A percentile compares a stretch with the other conserved stretches of the same genome.
phyloP scores from a whole-genome alignment of 2,113 vertebrate species.

The Silurus meridionalis region DNA sequence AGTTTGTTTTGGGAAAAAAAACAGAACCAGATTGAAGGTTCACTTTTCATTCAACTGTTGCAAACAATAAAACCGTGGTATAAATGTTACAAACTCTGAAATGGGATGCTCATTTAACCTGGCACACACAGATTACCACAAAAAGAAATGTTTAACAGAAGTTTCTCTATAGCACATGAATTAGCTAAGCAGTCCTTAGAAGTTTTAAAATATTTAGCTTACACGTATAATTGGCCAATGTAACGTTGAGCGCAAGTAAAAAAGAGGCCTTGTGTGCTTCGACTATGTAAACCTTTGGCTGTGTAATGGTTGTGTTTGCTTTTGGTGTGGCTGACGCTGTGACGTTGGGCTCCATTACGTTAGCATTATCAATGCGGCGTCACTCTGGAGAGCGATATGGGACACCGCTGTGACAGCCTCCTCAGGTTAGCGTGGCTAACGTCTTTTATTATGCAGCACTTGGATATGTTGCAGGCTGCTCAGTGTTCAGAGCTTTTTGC shows the following conservation, averaged over 20 bases:
- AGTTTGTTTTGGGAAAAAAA: neutral
- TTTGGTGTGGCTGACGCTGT: conserved; percentile 44
- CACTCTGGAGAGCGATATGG: conserved; percentile 30
- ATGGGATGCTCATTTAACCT: neutral
- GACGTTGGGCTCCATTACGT: conserved; percentile 28
- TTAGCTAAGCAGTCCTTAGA: neutral
- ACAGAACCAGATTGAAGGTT: neutral
- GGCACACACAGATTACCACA: neutral
- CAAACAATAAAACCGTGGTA: conserved; percentile 5
- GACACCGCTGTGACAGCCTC: conserved; percentile 15
- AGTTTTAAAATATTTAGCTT: neutral
- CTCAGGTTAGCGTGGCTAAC: neutral
- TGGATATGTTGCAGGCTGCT: neutral
- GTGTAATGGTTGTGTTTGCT: conserved; percentile 28
- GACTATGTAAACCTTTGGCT: conserved; percentile 22
- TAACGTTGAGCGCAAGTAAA: neutral
- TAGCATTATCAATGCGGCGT: conserved; percentile 29
- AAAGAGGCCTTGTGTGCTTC: neutral
- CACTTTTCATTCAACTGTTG: neutral
- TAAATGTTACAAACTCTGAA: neutral
- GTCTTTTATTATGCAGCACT: conserved; percentile 27
- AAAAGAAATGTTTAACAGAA: neutral
- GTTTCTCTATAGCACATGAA: neutral
- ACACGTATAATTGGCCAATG: neutral
- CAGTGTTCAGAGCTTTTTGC: neutral